Base-by-base conservation (phyloP, 2,797 vertebrate genomes). In the Esox lucius region DNA sequence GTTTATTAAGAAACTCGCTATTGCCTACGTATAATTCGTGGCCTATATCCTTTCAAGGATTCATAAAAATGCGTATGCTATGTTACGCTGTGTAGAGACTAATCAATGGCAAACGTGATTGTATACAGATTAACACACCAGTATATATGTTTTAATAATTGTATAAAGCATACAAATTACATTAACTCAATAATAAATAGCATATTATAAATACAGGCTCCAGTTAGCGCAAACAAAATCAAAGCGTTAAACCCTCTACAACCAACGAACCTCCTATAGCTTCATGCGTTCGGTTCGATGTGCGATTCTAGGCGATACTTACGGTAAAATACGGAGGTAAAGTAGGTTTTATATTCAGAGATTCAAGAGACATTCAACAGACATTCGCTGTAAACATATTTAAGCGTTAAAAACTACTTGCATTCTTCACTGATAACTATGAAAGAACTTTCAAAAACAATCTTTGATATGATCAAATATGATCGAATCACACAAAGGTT, bases 21-120 rank as follows among this genome's bases (percentile, higher is more conserved):
- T 31, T 31, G 64, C 64, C 31, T 78, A 33, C 79, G 76, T 71
- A 39, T 26, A 2, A 28, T 16, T 49, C 76, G 79, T 81, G 9
- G 22, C 56, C 13, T 61, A 75, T 71, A 70, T 68, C 15, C n/a
- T 22, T 13, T 56, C 68, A 70, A 35, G 68, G 70, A 78, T 70
- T 81, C 72, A 75, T 62, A 66, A 72, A 39, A 28, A 3, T 39
- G 8, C 70, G 70, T 75, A 75, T 65, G 16, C 48, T 59, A 24
- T 24, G 56, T 12, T 66, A 59, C 56, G 56, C 5, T 35, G 31
- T 33, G 11, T n/a, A 56, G 6, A 64, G 51, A 48, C 39, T 59
- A 13, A 61, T 13, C 31, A 35, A 53, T 65, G 26, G 24, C 16
- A 28, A 65, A 42, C 53, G 31, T 56, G 5, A 33, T 13, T 59